These are phyloP conservation scores for Cygnus atratus DNA, from an alignment of 2,113 vertebrate genomes.

Conservation along the genomic window DNA sequence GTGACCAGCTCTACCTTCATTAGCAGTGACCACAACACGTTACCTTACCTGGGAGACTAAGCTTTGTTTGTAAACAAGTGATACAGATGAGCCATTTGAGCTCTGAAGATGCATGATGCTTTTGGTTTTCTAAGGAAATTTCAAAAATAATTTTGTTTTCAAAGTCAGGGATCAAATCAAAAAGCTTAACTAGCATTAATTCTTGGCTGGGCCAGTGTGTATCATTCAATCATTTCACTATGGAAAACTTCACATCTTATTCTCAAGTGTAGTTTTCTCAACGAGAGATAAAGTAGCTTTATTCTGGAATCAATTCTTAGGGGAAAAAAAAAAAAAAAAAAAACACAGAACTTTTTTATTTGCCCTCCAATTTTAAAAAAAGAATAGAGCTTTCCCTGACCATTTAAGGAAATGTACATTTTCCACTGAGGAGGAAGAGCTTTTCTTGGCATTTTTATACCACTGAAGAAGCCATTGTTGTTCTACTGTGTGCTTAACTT, in stretches of 20 bases:
- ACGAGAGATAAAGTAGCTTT: background rate
- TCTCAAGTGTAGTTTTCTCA: background rate
- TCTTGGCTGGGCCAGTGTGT: background rate
- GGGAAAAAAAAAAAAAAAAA: background rate
- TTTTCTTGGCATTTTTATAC: background rate
- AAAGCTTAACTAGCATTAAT: background rate
- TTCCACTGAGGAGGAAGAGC: background rate
- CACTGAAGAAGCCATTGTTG: background rate
- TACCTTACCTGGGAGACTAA: background rate
- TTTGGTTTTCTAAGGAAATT: background rate
- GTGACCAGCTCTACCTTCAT: background rate
- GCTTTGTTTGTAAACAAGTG: background rate
- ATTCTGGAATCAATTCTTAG: background rate
- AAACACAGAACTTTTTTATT: background rate
- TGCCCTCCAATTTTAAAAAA: background rate
- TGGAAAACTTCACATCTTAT: background rate
- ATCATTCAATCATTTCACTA: background rate
- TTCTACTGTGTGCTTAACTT: background rate
- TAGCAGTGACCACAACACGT: background rate
- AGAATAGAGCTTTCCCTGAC: background rate
- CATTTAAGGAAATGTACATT: background rate
- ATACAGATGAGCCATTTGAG: background rate
- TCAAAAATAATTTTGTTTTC: background rate
- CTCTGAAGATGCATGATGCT: background rate
- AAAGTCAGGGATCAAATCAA: fast-evolving